phyloP scores from a whole-genome alignment of 2,888 invertebrate species.

The Caenorhabditis sp. region DNA sequence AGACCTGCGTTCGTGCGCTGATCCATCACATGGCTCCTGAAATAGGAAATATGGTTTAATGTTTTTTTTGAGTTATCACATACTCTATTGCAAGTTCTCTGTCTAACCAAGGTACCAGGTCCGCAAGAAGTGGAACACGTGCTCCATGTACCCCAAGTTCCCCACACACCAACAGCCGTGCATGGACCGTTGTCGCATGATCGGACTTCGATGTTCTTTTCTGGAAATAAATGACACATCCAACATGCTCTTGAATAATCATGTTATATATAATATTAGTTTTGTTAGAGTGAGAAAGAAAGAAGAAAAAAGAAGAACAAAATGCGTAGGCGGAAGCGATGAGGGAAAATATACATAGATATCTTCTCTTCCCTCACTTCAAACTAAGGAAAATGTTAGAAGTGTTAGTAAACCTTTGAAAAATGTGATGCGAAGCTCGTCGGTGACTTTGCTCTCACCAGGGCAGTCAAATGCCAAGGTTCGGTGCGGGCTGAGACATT shows the following conservation, averaged over 20 bases:
- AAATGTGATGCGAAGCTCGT: constrained; percentile 60
- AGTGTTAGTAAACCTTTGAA: constrained; percentile 64
- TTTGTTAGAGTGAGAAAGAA: not conserved
- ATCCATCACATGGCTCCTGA: constrained; percentile 77
- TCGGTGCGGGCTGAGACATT: constrained; percentile 73
- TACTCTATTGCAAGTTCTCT: constrained; percentile 71
- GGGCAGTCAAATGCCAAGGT: constrained; percentile 76
- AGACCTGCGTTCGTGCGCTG: constrained; percentile 75
- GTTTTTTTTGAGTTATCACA: too few relatives aligned
- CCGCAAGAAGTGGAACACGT: constrained; percentile 76
- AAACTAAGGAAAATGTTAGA: constrained; percentile 17
- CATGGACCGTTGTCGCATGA: constrained; percentile 77
- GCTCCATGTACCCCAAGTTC: constrained; percentile 73
- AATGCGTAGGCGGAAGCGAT: constrained; percentile 3
- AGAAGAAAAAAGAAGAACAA: not conserved
- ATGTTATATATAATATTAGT: not conserved
- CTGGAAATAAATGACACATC: constrained; percentile 65
- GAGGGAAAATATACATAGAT: constrained; percentile 3
- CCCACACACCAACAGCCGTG: constrained; percentile 72
- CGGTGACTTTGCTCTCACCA: constrained; percentile 66
- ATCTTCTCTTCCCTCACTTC: constrained; percentile 7
- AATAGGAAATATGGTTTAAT: not conserved
- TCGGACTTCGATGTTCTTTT: constrained; percentile 77
- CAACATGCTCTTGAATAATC: not conserved
- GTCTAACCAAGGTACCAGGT: constrained; percentile 74